A percentile compares a stretch with the other conserved stretches of the same genome.
These are phyloP conservation scores for Pterocles burchelli DNA, from an alignment of 2,113 vertebrate species.

Conservation along the genomic window DNA sequence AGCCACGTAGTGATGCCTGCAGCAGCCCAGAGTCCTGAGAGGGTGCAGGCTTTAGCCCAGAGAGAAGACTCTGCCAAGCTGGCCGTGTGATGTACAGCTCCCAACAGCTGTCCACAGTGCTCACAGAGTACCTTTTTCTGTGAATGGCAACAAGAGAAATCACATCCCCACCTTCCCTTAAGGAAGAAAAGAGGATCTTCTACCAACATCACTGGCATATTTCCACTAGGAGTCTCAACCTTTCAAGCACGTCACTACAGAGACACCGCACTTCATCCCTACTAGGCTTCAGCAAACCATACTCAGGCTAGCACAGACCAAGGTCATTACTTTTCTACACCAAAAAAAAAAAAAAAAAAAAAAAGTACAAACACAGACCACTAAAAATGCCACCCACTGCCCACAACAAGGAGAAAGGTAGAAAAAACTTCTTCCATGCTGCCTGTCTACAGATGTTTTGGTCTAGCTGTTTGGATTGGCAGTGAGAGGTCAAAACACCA, in stretches of 20 bases:
- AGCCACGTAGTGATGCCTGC: neutral
- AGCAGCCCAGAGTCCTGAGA: neutral
- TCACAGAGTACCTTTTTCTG: neutral
- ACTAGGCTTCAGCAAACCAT: neutral
- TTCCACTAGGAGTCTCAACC: neutral
- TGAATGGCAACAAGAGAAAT: neutral
- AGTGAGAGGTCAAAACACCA: neutral
- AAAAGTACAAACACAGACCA: neutral
- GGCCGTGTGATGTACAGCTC: neutral
- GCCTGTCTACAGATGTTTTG: neutral
- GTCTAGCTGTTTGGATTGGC: neutral
- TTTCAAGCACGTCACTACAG: neutral
- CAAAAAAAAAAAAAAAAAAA: neutral
- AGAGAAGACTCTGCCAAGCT: neutral
- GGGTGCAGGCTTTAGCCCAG: neutral
- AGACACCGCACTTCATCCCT: neutral
- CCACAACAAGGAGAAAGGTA: neutral
- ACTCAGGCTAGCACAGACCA: neutral
- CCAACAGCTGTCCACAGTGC: neutral
- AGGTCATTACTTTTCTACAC: neutral
- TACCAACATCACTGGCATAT: neutral
- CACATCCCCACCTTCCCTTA: neutral
- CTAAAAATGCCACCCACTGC: neutral
- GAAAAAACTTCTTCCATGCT: neutral
- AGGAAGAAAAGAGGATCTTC: neutral